phyloP scores from a whole-genome alignment of 2,797 vertebrate species.

The Pagetopsis macropterus region DNA sequence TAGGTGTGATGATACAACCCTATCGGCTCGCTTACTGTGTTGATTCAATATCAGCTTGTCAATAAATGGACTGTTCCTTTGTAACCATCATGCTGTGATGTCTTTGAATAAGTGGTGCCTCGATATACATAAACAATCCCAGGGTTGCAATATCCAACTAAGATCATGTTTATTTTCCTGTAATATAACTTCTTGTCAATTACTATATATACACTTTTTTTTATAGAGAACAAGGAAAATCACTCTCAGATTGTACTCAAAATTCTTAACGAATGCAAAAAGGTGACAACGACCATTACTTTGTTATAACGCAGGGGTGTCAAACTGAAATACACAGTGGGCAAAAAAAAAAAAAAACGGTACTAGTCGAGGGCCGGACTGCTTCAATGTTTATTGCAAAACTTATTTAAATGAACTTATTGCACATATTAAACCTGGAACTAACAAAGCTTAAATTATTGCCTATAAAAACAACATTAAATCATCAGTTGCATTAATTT shows the following conservation, averaged over 20 bases:
- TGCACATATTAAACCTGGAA: too few relatives aligned
- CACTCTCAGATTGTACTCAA: too few relatives aligned
- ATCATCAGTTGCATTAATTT: too few relatives aligned
- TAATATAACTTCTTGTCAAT: neutral
- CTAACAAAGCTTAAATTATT: too few relatives aligned
- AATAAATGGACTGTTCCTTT: constrained; percentile 77
- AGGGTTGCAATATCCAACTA: neutral
- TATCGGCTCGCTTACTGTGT: constrained; percentile 33
- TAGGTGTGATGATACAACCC: constrained; percentile 21
- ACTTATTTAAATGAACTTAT: too few relatives aligned
- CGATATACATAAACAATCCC: neutral
- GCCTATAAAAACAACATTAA: too few relatives aligned
- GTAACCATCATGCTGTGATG: constrained; percentile 31
- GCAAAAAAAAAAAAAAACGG: too few relatives aligned
- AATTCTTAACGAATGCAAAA: too few relatives aligned
- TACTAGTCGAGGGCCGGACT: too few relatives aligned
- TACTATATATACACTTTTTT: neutral
- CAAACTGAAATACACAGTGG: too few relatives aligned
- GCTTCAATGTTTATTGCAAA: too few relatives aligned
- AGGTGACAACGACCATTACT: neutral
- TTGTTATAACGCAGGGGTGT: neutral
- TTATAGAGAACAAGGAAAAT: neutral
- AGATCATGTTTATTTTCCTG: neutral
- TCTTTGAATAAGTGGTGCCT: neutral
- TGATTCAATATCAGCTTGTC: constrained; percentile 41